Evolutionary conservation across 2,113 vertebrate species (phyloP).

Genomic region (Xiphorhynchus elegans): DNA sequence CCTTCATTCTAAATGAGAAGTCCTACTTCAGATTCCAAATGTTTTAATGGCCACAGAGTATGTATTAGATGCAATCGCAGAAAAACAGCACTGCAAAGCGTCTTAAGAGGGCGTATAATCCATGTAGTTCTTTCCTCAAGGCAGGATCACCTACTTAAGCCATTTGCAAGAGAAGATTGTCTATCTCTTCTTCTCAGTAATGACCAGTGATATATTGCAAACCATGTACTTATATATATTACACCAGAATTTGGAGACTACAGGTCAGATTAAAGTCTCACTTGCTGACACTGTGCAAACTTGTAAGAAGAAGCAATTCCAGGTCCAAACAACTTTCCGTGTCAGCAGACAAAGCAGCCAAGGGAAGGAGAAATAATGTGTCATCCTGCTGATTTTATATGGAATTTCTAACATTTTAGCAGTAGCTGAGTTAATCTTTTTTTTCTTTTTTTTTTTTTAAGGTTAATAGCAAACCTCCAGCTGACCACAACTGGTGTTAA

Average conservation of each 20-base stretch:
- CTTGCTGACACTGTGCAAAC: not conserved
- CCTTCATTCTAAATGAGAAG: not conserved
- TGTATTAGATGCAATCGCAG: not conserved
- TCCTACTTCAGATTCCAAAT: not conserved
- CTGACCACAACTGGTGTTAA: not conserved
- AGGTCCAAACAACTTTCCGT: not conserved
- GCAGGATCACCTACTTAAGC: slow-evolving; percentile 27
- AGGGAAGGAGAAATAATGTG: not conserved
- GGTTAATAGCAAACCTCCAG: not conserved
- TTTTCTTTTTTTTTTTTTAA: not conserved
- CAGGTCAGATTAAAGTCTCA: not conserved
- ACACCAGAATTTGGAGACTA: not conserved
- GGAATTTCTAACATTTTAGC: not conserved
- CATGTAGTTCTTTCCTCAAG: not conserved
- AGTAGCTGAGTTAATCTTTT: not conserved
- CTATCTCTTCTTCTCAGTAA: slow-evolving; percentile 1
- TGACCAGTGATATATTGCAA: slow-evolving; percentile 2
- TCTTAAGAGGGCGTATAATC: slow-evolving; percentile 7
- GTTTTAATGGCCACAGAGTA: not conserved
- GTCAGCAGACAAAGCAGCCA: not conserved
- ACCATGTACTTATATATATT: not conserved
- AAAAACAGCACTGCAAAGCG: not conserved
- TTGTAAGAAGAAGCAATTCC: not conserved
- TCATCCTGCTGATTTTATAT: not conserved
- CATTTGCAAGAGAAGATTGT: slow-evolving; percentile 14